These are phyloP conservation scores for Amphiduros pacificus DNA, from an alignment of 2,888 invertebrate genomes.

Conservation along the genomic window DNA sequence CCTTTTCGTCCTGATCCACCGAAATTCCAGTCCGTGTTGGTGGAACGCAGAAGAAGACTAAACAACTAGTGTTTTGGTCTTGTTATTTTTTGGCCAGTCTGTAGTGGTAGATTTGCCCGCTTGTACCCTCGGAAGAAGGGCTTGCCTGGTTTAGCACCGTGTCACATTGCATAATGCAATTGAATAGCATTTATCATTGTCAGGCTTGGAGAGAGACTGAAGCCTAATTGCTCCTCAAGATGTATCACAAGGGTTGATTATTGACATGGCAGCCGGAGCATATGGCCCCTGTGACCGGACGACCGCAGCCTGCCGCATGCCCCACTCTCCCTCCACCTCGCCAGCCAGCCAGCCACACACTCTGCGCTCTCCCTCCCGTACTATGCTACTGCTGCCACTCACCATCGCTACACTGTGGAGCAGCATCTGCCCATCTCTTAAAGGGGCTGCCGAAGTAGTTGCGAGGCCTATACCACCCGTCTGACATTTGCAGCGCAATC, in stretches of 20 bases:
- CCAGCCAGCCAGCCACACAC: neutral
- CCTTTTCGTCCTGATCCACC: too few species aligned
- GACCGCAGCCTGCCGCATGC: neutral
- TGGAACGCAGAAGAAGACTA: too few species aligned
- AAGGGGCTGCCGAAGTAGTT: constrained; percentile 10
- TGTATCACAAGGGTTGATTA: constrained; percentile 10
- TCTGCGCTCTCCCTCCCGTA: neutral
- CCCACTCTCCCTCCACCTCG: neutral
- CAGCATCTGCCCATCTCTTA: constrained; percentile 1
- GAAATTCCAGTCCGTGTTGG: too few species aligned
- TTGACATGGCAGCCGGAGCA: constrained; percentile 13
- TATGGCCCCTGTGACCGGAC: neutral
- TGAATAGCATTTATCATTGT: constrained; percentile 19
- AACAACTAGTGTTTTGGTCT: too few species aligned
- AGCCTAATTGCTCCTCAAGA: constrained; percentile 12
- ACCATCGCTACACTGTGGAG: neutral
- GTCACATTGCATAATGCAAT: constrained; percentile 18
- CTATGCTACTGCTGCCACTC: neutral
- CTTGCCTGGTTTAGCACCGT: neutral
- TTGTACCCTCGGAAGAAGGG: too few species aligned
- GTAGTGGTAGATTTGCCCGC: too few species aligned
- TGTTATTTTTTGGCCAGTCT: too few species aligned
- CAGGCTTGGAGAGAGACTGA: constrained; percentile 1
- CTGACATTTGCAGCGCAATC: too few species aligned
- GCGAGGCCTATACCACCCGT: too few species aligned